Conservation (phyloP, 2,888 invertebrate species). For the Leptura quadrifasciata region DNA sequence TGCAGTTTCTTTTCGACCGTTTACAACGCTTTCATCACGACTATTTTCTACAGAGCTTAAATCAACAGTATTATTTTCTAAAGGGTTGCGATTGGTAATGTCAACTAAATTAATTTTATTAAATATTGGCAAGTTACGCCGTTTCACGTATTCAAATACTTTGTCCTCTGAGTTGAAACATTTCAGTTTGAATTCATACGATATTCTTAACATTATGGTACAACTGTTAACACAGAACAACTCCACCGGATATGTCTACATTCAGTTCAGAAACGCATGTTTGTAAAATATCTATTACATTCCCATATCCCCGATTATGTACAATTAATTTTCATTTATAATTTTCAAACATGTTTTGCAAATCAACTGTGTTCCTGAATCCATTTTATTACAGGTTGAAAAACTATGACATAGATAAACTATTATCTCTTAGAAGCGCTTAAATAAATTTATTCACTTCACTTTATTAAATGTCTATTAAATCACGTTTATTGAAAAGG, state of each 20-base stretch:
- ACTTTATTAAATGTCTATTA: no score
- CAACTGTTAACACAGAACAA: conserved; percentile 20
- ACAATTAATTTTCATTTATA: no score
- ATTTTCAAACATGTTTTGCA: no score
- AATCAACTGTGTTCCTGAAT: no score
- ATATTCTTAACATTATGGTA: conserved; percentile 10
- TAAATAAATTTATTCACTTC: no score
- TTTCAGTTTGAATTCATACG: conserved; percentile 21
- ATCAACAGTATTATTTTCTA: not conserved
- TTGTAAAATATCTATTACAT: no score
- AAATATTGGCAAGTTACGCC: conserved; percentile 1
- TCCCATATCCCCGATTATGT: no score
- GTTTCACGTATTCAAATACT: conserved; percentile 5
- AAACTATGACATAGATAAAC: no score
- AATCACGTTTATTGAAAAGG: no score
- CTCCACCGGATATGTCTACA: conserved; percentile 18
- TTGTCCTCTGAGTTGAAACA: conserved; percentile 13
- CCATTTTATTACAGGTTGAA: no score
- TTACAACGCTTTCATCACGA: not conserved
- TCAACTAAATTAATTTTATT: conserved; percentile 23
- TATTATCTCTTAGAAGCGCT: no score
- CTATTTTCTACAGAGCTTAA: not conserved
- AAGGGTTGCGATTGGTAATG: not conserved
- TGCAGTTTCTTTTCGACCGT: not conserved
- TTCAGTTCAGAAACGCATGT: no score